These are phyloP conservation scores for Chymomyza caudatula DNA, from an alignment of 2,888 invertebrate genomes.

Conservation along the genomic window DNA sequence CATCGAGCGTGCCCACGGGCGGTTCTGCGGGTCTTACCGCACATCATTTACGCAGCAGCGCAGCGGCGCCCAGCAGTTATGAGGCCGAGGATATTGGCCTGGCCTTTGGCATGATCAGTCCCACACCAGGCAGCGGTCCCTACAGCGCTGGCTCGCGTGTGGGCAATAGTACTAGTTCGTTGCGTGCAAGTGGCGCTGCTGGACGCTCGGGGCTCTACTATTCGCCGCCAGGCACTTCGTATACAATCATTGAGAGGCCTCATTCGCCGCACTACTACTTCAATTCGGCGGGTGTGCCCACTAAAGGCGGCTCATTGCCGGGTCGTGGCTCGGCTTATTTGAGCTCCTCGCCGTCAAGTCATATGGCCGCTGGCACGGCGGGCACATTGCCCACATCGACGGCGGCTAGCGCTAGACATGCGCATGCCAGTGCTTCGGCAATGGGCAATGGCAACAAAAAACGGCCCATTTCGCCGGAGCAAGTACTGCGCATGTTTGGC, in stretches of 20 bases:
- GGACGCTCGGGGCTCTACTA: slow-evolving; percentile 87
- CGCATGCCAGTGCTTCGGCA: slow-evolving; percentile 68
- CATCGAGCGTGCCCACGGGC: slow-evolving; percentile 73
- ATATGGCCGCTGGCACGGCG: slow-evolving; percentile 78
- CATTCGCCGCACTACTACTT: slow-evolving; percentile 83
- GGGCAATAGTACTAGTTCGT: slow-evolving; percentile 78
- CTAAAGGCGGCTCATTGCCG: slow-evolving; percentile 77
- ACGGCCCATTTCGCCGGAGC: slow-evolving; percentile 91
- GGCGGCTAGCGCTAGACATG: slow-evolving; percentile 79
- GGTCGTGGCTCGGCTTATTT: slow-evolving; percentile 84
- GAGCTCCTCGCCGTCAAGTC: slow-evolving; percentile 82
- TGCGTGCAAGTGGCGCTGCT: slow-evolving; percentile 78
- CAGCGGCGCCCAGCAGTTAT: slow-evolving; percentile 75
- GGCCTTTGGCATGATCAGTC: slow-evolving; percentile 72
- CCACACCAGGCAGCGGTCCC: slow-evolving; percentile 68
- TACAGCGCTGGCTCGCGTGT: slow-evolving; percentile 57
- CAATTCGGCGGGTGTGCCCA: slow-evolving; percentile 77
- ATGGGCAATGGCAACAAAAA: slow-evolving; percentile 80
- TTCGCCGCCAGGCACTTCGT: slow-evolving; percentile 92
- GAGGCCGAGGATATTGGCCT: slow-evolving; percentile 78
- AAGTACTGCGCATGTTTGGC: slow-evolving; percentile 84
- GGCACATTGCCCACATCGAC: slow-evolving; percentile 76
- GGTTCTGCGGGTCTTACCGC: slow-evolving; percentile 73
- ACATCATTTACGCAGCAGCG: slow-evolving; percentile 71
- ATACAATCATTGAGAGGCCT: slow-evolving; percentile 91